These are phyloP conservation scores for Sarcophaga caerulescens DNA, from an alignment of 2,888 invertebrate genomes.

Conservation along the genomic window DNA sequence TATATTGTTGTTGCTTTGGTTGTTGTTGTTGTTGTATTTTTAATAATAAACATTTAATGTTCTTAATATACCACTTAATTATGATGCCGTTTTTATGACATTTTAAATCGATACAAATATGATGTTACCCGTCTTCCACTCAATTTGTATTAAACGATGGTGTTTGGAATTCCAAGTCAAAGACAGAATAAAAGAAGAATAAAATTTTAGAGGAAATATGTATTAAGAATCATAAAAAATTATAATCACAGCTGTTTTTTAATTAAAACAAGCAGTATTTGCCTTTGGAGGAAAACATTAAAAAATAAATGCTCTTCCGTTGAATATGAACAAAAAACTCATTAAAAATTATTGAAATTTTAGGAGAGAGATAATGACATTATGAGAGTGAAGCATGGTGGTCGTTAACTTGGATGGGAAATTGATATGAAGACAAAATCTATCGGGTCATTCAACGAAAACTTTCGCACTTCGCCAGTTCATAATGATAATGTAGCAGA, in stretches of 20 bases:
- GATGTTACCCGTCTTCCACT: constrained; percentile 24
- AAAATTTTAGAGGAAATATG: background rate
- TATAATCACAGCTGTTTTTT: constrained; percentile 63
- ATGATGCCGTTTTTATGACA: constrained; percentile 65
- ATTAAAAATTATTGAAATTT: constrained; percentile 28
- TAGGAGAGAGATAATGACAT: background rate
- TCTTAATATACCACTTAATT: constrained; percentile 67
- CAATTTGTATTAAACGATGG: constrained; percentile 6
- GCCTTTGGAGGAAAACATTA: constrained; percentile 22
- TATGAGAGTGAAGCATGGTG: background rate
- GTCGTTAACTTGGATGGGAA: too few relatives aligned
- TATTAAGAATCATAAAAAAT: constrained; percentile 32
- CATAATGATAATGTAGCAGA: too few relatives aligned
- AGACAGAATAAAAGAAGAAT: too few relatives aligned
- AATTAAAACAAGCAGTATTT: constrained; percentile 50
- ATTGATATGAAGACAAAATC: too few relatives aligned
- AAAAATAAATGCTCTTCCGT: constrained; percentile 26
- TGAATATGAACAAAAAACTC: constrained; percentile 25
- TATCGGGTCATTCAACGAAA: too few relatives aligned
- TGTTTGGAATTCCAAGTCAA: background rate
- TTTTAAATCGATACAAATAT: constrained; percentile 66
- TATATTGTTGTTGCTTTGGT: background rate
- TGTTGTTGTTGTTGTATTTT: constrained; percentile 12
- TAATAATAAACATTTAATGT: constrained; percentile 62
- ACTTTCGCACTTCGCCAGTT: too few relatives aligned